These are phyloP conservation scores for human (Homo sapiens) DNA, from an alignment of 2,113 vertebrate species.

Conservation along the genomic window DNA sequence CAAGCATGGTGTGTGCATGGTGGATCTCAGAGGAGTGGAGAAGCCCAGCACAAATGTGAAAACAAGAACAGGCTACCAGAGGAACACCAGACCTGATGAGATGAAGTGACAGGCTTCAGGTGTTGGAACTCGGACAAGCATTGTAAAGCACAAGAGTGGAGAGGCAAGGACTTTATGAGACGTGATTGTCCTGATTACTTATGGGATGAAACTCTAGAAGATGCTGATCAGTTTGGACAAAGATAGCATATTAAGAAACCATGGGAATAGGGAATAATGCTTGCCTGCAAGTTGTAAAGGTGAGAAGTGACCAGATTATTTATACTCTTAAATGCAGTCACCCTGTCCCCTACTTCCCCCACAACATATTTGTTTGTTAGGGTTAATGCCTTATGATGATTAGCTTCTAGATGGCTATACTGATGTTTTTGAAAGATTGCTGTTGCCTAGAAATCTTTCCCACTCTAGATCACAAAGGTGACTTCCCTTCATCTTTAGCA, in stretches of 20 bases:
- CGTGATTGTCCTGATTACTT: neutral
- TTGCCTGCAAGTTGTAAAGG: neutral
- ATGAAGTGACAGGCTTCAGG: neutral
- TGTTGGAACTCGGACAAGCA: neutral
- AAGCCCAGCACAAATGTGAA: neutral
- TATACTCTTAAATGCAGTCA: neutral
- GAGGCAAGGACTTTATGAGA: neutral
- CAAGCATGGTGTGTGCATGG: rapidly evolving
- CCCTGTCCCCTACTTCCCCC: neutral
- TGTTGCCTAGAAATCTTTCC: neutral
- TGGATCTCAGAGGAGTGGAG: neutral
- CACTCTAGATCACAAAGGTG: neutral
- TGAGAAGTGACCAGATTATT: neutral
- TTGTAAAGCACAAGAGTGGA: neutral
- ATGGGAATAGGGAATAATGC: neutral
- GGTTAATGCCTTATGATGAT: neutral
- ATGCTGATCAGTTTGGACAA: neutral
- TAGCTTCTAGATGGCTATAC: neutral
- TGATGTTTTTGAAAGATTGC: neutral
- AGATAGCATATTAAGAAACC: neutral
- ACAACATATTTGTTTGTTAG: neutral
- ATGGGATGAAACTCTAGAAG: neutral
- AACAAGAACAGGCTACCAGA: neutral
- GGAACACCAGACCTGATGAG: neutral
- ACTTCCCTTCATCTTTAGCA: neutral